phyloP scores from a whole-genome alignment of 1,140 invertebrate genomes.

The Chionoecetes opilio region DNA sequence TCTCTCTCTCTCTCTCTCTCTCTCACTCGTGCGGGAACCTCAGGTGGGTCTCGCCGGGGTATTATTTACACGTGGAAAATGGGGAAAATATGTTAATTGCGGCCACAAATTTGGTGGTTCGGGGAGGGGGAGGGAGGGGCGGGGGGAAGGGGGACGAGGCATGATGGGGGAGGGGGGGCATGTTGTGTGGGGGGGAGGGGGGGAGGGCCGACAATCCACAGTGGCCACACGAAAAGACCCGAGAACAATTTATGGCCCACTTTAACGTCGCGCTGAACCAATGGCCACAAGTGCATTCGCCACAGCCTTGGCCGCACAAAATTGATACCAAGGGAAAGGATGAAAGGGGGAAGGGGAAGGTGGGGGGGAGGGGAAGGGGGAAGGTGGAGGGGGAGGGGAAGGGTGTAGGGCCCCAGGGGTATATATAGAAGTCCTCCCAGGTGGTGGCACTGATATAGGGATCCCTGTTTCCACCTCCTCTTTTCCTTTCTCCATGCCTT shows the following conservation, averaged over 20 bases:
- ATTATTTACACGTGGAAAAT: constrained; percentile 20
- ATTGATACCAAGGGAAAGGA: not conserved
- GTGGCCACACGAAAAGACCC: not conserved
- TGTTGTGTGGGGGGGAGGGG: not conserved
- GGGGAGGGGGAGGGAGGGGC: not conserved
- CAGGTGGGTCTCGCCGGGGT: not conserved
- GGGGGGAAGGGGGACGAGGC: not conserved
- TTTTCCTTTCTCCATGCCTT: not conserved
- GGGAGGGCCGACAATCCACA: constrained; percentile 1
- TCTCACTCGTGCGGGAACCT: too few species aligned
- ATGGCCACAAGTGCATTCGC: constrained; percentile 42
- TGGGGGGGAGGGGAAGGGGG: not conserved
- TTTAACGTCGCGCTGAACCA: constrained; percentile 19
- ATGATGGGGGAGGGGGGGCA: not conserved
- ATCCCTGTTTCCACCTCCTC: not conserved
- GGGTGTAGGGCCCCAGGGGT: not conserved
- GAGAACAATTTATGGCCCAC: constrained; percentile 54
- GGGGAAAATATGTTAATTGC: constrained; percentile 9
- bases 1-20: constrained; percentile 6
- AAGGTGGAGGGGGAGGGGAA: not conserved
- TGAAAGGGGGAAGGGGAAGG: not conserved
- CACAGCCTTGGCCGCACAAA: not conserved
- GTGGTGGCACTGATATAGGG: not conserved
- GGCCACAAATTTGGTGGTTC: not conserved
- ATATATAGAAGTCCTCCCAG: not conserved